Evolutionary conservation across 2,113 vertebrate species (phyloP).

Genomic region (Leptodactylus fuscus): DNA sequence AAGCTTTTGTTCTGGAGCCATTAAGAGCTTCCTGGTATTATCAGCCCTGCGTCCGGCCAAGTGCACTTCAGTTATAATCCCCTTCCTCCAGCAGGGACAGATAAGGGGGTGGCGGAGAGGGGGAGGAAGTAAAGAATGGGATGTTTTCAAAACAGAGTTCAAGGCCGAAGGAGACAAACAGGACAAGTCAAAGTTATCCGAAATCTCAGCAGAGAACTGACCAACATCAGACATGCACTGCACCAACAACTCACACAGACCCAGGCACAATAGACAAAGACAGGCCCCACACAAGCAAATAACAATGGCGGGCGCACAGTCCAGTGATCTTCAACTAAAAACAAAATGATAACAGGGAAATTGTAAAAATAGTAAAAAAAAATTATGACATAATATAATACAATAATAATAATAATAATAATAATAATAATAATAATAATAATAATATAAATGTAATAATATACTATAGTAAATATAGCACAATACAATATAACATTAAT

Average conservation of each 20-base stretch:
- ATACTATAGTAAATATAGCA: too few species aligned
- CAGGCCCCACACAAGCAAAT: background rate
- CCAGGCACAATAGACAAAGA: background rate
- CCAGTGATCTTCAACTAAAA: background rate
- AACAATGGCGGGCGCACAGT: background rate
- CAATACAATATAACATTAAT: too few species aligned
- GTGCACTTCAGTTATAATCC: conserved; percentile 54
- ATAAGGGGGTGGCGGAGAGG: conserved; percentile 43
- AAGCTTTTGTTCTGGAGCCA: conserved; percentile 57
- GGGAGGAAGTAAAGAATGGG: conserved; percentile 38
- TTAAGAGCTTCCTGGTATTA: conserved; percentile 58
- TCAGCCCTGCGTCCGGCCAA: conserved; percentile 56
- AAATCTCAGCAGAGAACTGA: background rate
- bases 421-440: too few species aligned
- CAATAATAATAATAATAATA: background rate
- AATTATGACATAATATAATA: too few species aligned
- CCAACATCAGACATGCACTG: background rate
- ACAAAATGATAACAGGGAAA: too few species aligned
- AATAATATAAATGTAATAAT: too few species aligned
- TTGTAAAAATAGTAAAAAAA: too few species aligned
- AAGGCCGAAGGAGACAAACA: conserved; percentile 39
- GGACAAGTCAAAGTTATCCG: conserved; percentile 1
- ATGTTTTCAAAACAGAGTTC: conserved; percentile 54
- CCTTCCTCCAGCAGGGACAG: conserved; percentile 50
- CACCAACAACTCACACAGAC: background rate